phyloP scores from a whole-genome alignment of 2,888 invertebrate species.

The Dolomedes plantarius region DNA sequence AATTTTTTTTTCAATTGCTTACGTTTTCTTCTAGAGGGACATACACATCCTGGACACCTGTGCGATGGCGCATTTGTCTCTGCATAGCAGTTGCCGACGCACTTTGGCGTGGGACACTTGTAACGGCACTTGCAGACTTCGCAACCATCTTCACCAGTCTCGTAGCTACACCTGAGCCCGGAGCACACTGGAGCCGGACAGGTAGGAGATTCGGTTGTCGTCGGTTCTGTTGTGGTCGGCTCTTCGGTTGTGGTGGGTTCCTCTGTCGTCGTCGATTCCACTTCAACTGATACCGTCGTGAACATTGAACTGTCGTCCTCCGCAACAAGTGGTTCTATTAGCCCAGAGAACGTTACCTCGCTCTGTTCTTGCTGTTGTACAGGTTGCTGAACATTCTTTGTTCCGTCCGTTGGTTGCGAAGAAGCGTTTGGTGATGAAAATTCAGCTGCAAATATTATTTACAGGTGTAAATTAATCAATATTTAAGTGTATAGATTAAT shows the following conservation, averaged over 20 bases:
- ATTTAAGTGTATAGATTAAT: not conserved
- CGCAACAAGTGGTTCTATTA: constrained; percentile 5
- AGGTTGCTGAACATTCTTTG: not conserved
- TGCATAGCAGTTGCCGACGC: constrained; percentile 59
- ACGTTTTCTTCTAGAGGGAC: constrained; percentile 59
- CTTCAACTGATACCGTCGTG: constrained; percentile 5
- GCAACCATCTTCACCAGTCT: constrained; percentile 43
- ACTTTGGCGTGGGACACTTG: constrained; percentile 60
- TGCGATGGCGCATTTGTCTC: constrained; percentile 59
- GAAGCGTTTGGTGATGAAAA: not conserved
- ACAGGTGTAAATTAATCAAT: not conserved
- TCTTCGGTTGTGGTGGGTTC: constrained; percentile 30
- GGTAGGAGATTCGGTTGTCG: constrained; percentile 1
- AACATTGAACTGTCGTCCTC: not conserved
- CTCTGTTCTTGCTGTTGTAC: not conserved
- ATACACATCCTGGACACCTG: constrained; percentile 63
- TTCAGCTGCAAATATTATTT: not conserved
- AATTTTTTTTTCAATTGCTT: too few relatives aligned
- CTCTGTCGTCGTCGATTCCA: not conserved
- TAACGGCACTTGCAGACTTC: constrained; percentile 59
- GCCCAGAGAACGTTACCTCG: constrained; percentile 20
- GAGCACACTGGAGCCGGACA: constrained; percentile 58
- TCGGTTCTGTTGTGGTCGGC: not conserved
- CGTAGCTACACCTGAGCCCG: constrained; percentile 49
- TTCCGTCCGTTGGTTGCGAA: not conserved